Conservation (phyloP, 1,140 invertebrate genomes). For the Phymorhynchus buccinoides region DNA sequence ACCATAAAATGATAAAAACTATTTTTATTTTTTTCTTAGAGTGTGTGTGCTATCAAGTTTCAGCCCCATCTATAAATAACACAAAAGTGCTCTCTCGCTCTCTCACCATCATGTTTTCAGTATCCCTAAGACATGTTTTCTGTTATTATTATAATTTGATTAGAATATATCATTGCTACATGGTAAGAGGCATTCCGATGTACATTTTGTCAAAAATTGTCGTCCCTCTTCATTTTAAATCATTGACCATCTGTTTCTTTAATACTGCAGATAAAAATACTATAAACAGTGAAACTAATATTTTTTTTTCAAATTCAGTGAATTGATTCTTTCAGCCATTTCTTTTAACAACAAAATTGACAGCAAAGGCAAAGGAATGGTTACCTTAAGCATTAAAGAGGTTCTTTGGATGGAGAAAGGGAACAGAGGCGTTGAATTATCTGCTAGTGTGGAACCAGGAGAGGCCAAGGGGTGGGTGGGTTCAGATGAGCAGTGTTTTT, state of each 20-base stretch:
- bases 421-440: not conserved
- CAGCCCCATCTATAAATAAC: not conserved
- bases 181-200: slow-evolving; percentile 40
- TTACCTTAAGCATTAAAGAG: not conserved
- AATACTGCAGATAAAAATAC: not conserved
- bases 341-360: not conserved
- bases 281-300: not conserved
- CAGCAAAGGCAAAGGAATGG: not conserved
- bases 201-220: slow-evolving; percentile 5
- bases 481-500: not conserved
- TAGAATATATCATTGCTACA: slow-evolving; percentile 12
- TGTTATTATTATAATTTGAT: slow-evolving; percentile 16
- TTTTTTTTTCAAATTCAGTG: not conserved
- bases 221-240: not conserved
- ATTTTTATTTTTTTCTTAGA: not conserved
- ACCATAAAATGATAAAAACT: slow-evolving; percentile 5
- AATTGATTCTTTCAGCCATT: not conserved
- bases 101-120: not conserved
- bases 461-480: slow-evolving; percentile 5
- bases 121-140: not conserved
- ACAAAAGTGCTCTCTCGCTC: slow-evolving; percentile 30
- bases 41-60: slow-evolving; percentile 22
- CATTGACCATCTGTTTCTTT: not conserved
- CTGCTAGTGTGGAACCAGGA: not conserved
- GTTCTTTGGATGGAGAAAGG: not conserved